Conservation (phyloP, 2,797 vertebrate species). For the Anniella stebbinsi region DNA sequence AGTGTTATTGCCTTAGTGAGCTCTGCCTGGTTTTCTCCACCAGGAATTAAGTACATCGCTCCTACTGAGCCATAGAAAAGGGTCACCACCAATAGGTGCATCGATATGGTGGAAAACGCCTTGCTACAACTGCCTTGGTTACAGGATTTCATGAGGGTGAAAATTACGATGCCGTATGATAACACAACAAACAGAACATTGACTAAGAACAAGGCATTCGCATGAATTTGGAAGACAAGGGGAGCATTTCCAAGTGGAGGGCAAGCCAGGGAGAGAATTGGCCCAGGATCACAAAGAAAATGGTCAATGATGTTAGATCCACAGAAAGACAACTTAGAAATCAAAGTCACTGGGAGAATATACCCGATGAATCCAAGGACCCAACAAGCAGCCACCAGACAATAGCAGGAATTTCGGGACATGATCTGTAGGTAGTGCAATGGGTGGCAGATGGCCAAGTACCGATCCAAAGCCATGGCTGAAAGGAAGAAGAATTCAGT, state of each 20-base stretch:
- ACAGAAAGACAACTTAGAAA: no score
- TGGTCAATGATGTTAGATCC: no score
- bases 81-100: slow-evolving; percentile 62
- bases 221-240: slow-evolving; percentile 39
- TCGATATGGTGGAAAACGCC: slow-evolving; percentile 70
- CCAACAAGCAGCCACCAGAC: no score
- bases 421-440: no score
- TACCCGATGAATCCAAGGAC: no score
- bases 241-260: neutral
- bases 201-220: slow-evolving; percentile 62
- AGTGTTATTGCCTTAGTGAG: slow-evolving; percentile 57
- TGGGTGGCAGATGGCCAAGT: no score
- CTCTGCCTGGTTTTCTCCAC: neutral
- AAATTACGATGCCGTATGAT: slow-evolving; percentile 57
- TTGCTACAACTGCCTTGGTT: slow-evolving; percentile 49
- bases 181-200: slow-evolving; percentile 62
- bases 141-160: neutral
- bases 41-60: slow-evolving; percentile 68
- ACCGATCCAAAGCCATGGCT: no score
- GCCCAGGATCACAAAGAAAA: no score
- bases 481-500: no score
- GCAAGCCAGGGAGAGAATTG: slow-evolving; percentile 47
- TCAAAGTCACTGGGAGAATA: no score
- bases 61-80: slow-evolving; percentile 69
- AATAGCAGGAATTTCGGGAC: no score